Evolutionary conservation across 2,888 invertebrate species (phyloP), one percentile per base, ranked within the genome.

Genomic region (Troglohyphantes excavatus): DNA sequence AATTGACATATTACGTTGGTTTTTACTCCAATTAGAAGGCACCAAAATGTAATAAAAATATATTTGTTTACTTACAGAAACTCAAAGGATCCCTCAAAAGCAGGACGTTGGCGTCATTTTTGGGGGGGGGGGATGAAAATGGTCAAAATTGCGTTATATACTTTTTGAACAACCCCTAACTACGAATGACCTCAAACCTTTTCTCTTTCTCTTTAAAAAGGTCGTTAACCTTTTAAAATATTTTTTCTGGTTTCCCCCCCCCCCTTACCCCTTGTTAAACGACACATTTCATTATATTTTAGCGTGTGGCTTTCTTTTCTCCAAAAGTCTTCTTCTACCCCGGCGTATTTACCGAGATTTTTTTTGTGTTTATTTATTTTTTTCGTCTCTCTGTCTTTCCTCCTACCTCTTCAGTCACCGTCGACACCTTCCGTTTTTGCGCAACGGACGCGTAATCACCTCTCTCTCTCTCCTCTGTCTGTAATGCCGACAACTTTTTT

Each of bases 131-230:
- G n/a, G n/a, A n/a, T n/a, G n/a, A n/a, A n/a, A n/a, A n/a, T n/a
- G n/a, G n/a, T n/a, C n/a, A n/a, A n/a, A n/a, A n/a, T n/a, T n/a
- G n/a, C n/a, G n/a, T n/a, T n/a, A n/a, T n/a, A n/a, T 43, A n/a
- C 68, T 29, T 29, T 53, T 27, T 72, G 23, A 59, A 59, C 9
- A 39, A 39, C 9, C 67, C 26, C 59, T 67, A 67, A 88, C 67
- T 46, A 81, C 7, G 19, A 88, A 29, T 88, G 73, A 75, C 87
- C 73, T 88, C 81, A 81, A 61, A 88, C 87, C 53, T 67, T 43
- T 81, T 19, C 63, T 59, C 13, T 19, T 17, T 26, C 73, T 33
- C 39, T 19, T 23, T 53, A 87, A 9, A 81, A 59, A 53, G 88
- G 88, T 88, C 73, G 43, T 82, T 88, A 63, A 88, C 79, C 81